phyloP scores from a whole-genome alignment of 2,888 invertebrate species.

The Drosophila subquinaria region DNA sequence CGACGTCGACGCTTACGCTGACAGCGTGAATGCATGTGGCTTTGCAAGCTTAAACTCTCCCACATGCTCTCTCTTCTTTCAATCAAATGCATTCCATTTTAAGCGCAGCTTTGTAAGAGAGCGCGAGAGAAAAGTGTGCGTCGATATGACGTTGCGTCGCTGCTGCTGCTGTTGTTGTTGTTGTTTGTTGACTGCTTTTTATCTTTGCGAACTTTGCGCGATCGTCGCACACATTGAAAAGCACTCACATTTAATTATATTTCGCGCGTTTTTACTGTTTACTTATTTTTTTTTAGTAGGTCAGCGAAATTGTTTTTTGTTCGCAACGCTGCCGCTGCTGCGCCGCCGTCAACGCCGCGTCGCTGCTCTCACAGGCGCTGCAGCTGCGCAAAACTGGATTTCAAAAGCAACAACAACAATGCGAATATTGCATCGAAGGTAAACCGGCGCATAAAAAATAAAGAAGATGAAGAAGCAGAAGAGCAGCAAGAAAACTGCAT shows the following conservation, averaged over 20 bases:
- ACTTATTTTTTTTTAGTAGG: conserved; percentile 67
- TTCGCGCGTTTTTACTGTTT: conserved; percentile 55
- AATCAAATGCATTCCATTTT: conserved; percentile 6
- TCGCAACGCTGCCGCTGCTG: conserved; percentile 16
- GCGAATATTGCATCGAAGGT: conserved; percentile 69
- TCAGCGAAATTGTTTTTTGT: conserved; percentile 73
- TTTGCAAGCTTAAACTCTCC: conserved; percentile 5
- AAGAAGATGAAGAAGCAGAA: conserved; percentile 18
- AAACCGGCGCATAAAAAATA: conserved; percentile 74
- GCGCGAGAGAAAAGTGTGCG: conserved; percentile 19
- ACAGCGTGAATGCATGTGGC: conserved; percentile 31
- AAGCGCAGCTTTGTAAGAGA: conserved; percentile 50
- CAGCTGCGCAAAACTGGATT: conserved; percentile 52
- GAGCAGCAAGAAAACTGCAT: conserved; percentile 62
- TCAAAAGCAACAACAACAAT: conserved; percentile 26
- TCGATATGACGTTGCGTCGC: conserved; percentile 5
- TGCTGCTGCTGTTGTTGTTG: conserved; percentile 27
- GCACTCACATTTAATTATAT: conserved; percentile 73
- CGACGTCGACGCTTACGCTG: conserved; percentile 23
- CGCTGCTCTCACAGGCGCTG: conserved; percentile 27
- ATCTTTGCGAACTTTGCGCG: conserved; percentile 46
- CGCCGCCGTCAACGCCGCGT: conserved; percentile 3
- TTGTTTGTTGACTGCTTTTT: conserved; percentile 33
- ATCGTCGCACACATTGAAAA: conserved; percentile 50
- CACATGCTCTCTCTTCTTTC: conserved; percentile 30